Percentiles rank a stretch among this genome's conserved stretches.
Conservation (phyloP, 2,888 invertebrate species). For the Physocephala rufipes region DNA sequence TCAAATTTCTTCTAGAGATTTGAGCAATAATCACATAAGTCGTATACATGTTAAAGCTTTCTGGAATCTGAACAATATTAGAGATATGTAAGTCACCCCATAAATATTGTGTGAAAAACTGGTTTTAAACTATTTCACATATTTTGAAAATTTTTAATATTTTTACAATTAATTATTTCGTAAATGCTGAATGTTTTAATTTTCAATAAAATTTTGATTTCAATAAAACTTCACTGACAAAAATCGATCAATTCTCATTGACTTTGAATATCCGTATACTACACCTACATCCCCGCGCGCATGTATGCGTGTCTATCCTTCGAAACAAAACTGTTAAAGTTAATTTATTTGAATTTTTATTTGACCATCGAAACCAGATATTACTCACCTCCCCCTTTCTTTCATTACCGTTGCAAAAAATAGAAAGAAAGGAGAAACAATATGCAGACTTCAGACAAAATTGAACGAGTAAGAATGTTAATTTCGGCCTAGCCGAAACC, state of each 20-base stretch:
- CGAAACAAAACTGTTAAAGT: conserved; percentile 50
- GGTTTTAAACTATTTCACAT: too few relatives aligned
- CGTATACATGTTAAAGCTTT: conserved; percentile 67
- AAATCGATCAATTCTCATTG: too few relatives aligned
- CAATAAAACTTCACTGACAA: too few relatives aligned
- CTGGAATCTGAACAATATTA: conserved; percentile 62
- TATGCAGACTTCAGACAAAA: too few relatives aligned
- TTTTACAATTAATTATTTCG: too few relatives aligned
- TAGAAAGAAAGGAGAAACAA: neutral
- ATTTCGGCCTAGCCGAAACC: too few relatives aligned
- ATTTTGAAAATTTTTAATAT: too few relatives aligned
- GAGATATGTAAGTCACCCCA: conserved; percentile 68
- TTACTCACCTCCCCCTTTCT: conserved; percentile 48
- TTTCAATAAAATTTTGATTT: too few relatives aligned
- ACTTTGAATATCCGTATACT: too few relatives aligned
- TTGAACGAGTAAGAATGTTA: too few relatives aligned
- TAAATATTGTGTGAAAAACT: too few relatives aligned
- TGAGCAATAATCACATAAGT: conserved; percentile 65
- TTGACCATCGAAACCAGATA: conserved; percentile 57
- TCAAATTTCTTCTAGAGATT: conserved; percentile 50
- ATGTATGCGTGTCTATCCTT: neutral
- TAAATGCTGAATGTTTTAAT: too few relatives aligned
- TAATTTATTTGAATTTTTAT: conserved; percentile 60
- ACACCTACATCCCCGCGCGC: neutral
- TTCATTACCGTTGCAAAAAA: neutral